Evolutionary conservation across 1,140 invertebrate genomes (phyloP).

Genomic region (Kradibia gibbosae): DNA sequence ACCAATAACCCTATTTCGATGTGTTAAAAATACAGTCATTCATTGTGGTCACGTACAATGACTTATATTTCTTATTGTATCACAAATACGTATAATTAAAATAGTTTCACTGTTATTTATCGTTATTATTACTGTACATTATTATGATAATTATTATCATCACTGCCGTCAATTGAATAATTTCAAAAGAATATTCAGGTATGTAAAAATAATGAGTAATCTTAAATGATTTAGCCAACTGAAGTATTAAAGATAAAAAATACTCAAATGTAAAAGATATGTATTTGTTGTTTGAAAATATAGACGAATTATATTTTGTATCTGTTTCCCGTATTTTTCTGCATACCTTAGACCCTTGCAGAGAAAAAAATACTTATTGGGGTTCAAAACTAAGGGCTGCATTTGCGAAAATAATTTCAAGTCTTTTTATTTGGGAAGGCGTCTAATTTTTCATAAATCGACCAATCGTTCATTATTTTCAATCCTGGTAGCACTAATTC

Average conservation of each 20-base stretch:
- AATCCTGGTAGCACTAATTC: neutral
- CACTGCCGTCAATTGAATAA: no score
- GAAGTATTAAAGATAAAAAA: no score
- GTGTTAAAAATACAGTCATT: neutral
- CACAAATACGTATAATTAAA: neutral
- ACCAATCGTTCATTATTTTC: slow-evolving; percentile 43
- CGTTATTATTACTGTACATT: no score
- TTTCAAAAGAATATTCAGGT: neutral
- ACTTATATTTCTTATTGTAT: neutral
- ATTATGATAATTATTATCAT: no score
- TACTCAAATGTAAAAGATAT: no score
- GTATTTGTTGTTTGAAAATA: neutral
- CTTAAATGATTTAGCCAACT: neutral
- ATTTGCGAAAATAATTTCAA: slow-evolving; percentile 24
- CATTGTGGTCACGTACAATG: neutral
- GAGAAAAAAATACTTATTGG: neutral
- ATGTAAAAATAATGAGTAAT: neutral
- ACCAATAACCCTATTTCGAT: neutral
- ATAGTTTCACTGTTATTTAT: neutral
- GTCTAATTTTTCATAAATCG: slow-evolving; percentile 27
- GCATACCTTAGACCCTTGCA: neutral
- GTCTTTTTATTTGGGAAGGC: slow-evolving; percentile 19
- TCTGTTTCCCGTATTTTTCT: neutral
- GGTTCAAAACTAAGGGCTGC: neutral
- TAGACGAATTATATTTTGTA: neutral